Percentiles rank a stretch among this genome's conserved stretches.
These are phyloP conservation scores for Physella acuta DNA, from an alignment of 1,140 invertebrate genomes.

Conservation along the genomic window DNA sequence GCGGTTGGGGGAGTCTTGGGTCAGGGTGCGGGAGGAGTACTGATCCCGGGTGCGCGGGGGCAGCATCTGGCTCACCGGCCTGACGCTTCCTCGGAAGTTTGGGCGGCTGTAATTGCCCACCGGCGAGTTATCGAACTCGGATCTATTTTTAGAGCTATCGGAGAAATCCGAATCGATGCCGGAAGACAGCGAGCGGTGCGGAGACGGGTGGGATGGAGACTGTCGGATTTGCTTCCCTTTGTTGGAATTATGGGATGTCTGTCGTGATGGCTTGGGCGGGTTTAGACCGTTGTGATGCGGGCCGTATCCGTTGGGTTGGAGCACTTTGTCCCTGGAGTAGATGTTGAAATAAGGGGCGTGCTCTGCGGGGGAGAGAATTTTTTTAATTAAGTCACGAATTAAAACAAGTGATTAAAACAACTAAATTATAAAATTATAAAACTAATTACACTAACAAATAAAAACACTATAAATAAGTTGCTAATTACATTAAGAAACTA, in stretches of 20 bases:
- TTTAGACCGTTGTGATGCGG: neutral
- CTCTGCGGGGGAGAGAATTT: neutral
- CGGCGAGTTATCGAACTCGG: neutral
- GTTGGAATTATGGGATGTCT: neutral
- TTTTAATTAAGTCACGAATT: neutral
- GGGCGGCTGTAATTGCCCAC: neutral
- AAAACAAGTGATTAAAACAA: neutral
- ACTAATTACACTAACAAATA: neutral
- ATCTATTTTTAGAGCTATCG: neutral
- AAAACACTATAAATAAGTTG: too few relatives aligned
- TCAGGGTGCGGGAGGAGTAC: neutral
- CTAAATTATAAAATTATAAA: neutral
- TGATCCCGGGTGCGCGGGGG: neutral
- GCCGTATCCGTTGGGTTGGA: neutral
- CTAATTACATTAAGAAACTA: too few relatives aligned
- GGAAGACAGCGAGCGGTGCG: conserved; percentile 2
- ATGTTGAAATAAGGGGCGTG: neutral
- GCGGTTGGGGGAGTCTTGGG: conserved; percentile 1
- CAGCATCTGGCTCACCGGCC: neutral
- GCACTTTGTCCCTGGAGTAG: neutral
- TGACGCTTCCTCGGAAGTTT: neutral
- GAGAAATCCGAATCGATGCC: neutral
- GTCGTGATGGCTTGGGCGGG: neutral
- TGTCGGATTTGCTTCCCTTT: neutral
- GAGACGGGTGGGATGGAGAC: neutral